phyloP scores from a whole-genome alignment of 2,113 vertebrate species.

The Neofelis nebulosa region DNA sequence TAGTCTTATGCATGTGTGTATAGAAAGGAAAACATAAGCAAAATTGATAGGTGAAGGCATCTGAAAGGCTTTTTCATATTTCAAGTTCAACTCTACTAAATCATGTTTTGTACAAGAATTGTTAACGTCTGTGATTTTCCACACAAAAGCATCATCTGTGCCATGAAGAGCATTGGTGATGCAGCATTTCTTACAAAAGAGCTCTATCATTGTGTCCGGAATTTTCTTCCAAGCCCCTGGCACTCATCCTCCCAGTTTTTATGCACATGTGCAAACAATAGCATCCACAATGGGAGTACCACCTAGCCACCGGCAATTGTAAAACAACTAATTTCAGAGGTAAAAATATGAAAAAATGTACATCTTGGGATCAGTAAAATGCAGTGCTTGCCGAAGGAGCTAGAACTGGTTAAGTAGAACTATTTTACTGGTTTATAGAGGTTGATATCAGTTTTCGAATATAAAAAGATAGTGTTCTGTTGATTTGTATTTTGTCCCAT shows the following conservation, averaged over 20 bases:
- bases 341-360: background rate
- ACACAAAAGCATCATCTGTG: background rate
- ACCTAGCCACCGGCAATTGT: background rate
- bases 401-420: background rate
- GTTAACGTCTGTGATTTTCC: background rate
- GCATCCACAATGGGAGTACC: background rate
- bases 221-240: background rate
- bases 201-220: background rate
- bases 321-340: background rate
- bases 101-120: background rate
- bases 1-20: background rate
- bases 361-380: background rate
- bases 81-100: background rate
- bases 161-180: background rate
- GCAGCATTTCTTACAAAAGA: background rate
- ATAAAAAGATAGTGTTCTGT: background rate
- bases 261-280: background rate
- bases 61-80: constrained; percentile 5
- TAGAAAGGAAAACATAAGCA: constrained; percentile 26
- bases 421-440: background rate
- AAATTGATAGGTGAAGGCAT: background rate
- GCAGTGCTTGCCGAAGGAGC: background rate
- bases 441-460: background rate
- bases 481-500: background rate
- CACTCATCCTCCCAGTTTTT: background rate